Evolutionary conservation across 2,888 invertebrate species (phyloP), one percentile per base, ranked within the genome.

Genomic region (Chorisops tibialis): DNA sequence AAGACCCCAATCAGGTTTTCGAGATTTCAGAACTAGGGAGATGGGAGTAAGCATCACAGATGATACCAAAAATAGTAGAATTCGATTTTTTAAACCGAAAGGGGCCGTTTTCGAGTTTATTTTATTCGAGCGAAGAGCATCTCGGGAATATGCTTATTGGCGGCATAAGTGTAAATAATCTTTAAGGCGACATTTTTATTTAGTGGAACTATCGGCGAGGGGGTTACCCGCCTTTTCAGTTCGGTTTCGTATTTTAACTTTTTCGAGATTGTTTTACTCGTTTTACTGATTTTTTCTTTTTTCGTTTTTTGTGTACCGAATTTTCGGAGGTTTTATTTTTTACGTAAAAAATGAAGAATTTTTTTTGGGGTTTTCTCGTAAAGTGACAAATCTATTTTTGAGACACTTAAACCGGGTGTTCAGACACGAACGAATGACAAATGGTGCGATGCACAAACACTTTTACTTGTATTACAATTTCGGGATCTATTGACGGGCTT

Each of bases 351-450:
- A 38, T 38, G 50, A 50, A 38, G 39, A 16, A 16, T 21, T n/a
- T 11, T n/a, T 5, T 22, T 21, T n/a, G 16, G n/a, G 35, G 22
- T 35, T 50, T 35, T 30, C 5, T 50, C 3, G 3, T 12, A 22
- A 50, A 50, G 50, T 61, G 52, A 61, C 61, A 51, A 61, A 61
- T 61, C 61, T 61, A 61, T 61, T 61, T 61, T 61, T 61, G 43
- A 61, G 61, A 51, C 61, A 50, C 51, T 61, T 61, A 61, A 61
- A 51, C 61, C 61, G 51, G 51, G 51, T 61, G 51, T 61, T 61
- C 51, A 51, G 51, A 51, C 61, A 47, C 61, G 30, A 61, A 30
- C 41, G 39, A 51, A 61, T 61, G 61, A 61, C 61, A 61, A 61
- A 61, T 61, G 61, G 56, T 45, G 12, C 16, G 30, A 30, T 43